Conservation (phyloP, 2,797 vertebrate genomes). For the Champsocephalus gunnari region DNA sequence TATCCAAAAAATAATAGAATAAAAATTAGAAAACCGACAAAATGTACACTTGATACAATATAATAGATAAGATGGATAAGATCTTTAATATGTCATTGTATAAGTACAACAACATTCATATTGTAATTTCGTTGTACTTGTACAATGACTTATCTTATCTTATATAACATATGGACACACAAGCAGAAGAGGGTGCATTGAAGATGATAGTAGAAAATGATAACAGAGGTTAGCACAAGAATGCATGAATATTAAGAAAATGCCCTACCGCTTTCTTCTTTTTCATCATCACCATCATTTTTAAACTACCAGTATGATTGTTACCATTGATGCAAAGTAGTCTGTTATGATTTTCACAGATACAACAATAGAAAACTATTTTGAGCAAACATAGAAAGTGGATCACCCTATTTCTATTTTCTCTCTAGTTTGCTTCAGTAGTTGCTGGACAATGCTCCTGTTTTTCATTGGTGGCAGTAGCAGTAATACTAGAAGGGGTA, state of each 20-base stretch:
- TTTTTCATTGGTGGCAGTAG: slow-evolving; percentile 11
- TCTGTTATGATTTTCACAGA: background rate
- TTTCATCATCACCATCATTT: background rate
- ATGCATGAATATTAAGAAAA: background rate
- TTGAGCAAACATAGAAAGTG: too few relatives aligned
- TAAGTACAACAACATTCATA: too few relatives aligned
- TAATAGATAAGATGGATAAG: too few relatives aligned
- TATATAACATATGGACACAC: background rate
- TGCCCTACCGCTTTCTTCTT: background rate
- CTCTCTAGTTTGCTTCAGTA: too few relatives aligned
- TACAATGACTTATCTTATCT: too few relatives aligned
- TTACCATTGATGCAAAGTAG: background rate
- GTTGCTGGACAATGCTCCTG: background rate
- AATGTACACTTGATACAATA: background rate
- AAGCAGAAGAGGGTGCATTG: background rate
- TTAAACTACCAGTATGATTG: background rate
- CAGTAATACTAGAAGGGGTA: slow-evolving; percentile 16
- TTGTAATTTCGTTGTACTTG: too few relatives aligned
- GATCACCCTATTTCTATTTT: too few relatives aligned
- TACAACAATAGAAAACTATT: too few relatives aligned
- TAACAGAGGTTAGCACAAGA: background rate
- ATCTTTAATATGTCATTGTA: too few relatives aligned
- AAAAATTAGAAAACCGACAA: background rate
- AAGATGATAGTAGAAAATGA: background rate
- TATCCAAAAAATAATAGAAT: background rate